phyloP scores from a whole-genome alignment of 2,888 invertebrate species.

The Lasioglossum leucozonium region DNA sequence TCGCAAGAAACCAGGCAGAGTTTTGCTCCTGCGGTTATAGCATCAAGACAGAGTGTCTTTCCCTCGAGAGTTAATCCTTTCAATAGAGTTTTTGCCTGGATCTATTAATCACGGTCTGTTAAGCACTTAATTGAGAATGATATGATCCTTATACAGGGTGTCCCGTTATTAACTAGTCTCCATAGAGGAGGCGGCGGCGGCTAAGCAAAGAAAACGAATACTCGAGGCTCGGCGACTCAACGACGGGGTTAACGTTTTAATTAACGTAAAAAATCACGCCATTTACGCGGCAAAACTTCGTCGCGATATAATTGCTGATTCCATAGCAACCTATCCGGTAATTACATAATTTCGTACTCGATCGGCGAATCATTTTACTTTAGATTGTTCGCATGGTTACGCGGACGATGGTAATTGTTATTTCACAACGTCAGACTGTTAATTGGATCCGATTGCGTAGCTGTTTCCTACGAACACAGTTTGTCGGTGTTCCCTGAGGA shows the following conservation, averaged over 20 bases:
- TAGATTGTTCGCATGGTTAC: neutral
- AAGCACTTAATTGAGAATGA: constrained; percentile 6
- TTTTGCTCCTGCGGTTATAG: neutral
- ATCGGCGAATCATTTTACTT: neutral
- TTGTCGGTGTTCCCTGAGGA: neutral
- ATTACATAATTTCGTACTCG: neutral
- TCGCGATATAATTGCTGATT: neutral
- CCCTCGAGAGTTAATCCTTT: neutral
- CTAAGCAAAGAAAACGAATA: neutral
- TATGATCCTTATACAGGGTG: neutral
- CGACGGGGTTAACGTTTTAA: neutral
- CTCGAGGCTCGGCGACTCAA: neutral
- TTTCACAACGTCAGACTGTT: neutral
- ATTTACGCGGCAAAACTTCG: neutral
- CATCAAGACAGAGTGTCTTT: neutral
- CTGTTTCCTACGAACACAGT: neutral
- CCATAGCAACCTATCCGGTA: neutral
- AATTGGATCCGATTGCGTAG: neutral
- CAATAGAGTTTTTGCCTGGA: constrained; percentile 10
- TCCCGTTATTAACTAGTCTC: neutral
- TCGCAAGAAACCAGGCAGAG: neutral
- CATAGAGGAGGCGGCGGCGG: neutral
- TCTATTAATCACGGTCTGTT: constrained; percentile 10
- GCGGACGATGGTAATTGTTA: neutral
- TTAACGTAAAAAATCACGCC: neutral